Percentiles rank a stretch among this genome's conserved stretches.
Evolutionary conservation across 1,140 invertebrate genomes (phyloP).

Genomic region (Leptonema lineaticorne): DNA sequence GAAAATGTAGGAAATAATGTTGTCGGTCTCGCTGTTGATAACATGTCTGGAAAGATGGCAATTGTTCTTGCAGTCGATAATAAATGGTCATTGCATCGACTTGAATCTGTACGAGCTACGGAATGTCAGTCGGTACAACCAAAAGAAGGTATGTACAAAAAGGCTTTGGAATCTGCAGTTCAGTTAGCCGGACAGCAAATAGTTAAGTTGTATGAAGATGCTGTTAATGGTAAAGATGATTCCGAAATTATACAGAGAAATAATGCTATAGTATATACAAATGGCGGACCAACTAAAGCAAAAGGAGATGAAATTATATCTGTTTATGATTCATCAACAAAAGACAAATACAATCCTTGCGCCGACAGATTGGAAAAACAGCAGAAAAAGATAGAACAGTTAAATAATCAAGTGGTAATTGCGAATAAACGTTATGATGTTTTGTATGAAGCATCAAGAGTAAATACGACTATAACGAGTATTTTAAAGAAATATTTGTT

Average conservation of each 20-base stretch:
- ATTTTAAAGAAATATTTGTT: neutral
- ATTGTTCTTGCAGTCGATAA: neutral
- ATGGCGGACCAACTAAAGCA: neutral
- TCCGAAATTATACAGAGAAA: neutral
- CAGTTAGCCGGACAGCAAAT: constrained; percentile 1
- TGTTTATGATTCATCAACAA: neutral
- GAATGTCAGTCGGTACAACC: neutral
- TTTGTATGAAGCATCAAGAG: too few relatives aligned
- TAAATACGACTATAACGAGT: neutral
- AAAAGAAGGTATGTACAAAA: neutral
- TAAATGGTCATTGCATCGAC: neutral
- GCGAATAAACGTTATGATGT: neutral
- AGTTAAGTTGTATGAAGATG: constrained; percentile 10
- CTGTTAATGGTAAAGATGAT: neutral
- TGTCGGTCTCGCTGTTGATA: neutral
- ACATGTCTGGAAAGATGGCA: neutral
- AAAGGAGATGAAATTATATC: neutral
- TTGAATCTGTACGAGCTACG: neutral
- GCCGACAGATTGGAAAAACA: neutral
- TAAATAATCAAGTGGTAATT: neutral
- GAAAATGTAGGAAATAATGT: neutral
- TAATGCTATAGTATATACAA: neutral
- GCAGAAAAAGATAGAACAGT: neutral
- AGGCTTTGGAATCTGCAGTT: constrained; percentile 1
- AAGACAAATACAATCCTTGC: neutral